Percentiles rank a stretch among this genome's conserved stretches.
phyloP scores from a whole-genome alignment of 2,888 invertebrate genomes.

The Cantharis nigra region DNA sequence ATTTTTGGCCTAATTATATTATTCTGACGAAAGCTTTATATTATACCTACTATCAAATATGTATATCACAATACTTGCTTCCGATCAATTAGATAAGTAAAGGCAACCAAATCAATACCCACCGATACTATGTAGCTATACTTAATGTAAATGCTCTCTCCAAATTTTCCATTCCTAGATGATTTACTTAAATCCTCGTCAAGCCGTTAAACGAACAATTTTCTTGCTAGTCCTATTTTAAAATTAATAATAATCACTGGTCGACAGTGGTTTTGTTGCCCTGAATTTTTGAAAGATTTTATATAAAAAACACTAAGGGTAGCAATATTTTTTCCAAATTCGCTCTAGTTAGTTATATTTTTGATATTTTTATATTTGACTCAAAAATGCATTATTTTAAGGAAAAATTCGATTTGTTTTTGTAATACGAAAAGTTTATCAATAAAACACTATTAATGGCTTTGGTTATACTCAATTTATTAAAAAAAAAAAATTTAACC shows the following conservation, averaged over 20 bases:
- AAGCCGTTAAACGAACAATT: neutral
- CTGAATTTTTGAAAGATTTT: too few relatives aligned
- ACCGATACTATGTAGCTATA: conserved; percentile 25
- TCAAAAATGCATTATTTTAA: too few relatives aligned
- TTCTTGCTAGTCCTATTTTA: neutral
- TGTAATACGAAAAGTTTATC: too few relatives aligned
- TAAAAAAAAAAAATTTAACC: too few relatives aligned
- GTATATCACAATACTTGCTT: neutral
- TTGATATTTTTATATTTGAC: too few relatives aligned
- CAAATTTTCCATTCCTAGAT: neutral
- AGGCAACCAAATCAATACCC: conserved; percentile 34
- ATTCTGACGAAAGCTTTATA: neutral
- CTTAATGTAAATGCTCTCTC: neutral
- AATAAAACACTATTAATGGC: too few relatives aligned
- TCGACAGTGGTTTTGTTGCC: too few relatives aligned
- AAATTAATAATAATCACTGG: neutral
- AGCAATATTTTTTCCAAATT: too few relatives aligned
- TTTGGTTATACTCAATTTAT: too few relatives aligned
- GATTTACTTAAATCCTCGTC: neutral
- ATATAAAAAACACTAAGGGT: too few relatives aligned
- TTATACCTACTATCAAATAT: neutral
- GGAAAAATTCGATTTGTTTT: too few relatives aligned
- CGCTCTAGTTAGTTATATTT: too few relatives aligned
- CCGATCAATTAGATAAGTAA: conserved; percentile 26
- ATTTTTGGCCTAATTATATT: neutral